Evolutionary conservation across 2,797 vertebrate genomes (phyloP).

Genomic region (Syndactyla subalaris): DNA sequence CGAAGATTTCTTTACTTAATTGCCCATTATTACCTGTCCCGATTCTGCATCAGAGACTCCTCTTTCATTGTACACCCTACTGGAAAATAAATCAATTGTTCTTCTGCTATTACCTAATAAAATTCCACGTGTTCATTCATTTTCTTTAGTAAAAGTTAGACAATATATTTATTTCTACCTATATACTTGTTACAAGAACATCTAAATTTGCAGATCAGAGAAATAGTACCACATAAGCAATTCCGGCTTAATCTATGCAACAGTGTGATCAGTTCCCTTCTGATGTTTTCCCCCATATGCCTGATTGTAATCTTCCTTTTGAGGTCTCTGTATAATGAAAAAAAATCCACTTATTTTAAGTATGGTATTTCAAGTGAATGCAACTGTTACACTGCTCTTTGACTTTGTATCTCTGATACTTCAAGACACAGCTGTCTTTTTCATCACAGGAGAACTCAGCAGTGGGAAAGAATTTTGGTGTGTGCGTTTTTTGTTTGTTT

Average conservation of each 20-base stretch:
- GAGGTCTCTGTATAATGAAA: neutral
- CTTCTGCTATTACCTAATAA: neutral
- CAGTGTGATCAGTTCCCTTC: neutral
- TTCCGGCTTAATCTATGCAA: neutral
- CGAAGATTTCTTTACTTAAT: neutral
- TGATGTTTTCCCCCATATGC: neutral
- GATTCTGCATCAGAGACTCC: neutral
- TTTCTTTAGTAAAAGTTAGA: neutral
- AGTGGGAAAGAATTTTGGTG: neutral
- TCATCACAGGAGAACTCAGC: neutral
- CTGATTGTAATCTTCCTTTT: neutral
- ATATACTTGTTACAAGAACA: fast-evolving
- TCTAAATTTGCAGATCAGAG: neutral
- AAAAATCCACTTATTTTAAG: neutral
- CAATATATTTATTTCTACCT: neutral
- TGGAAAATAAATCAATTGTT: neutral
- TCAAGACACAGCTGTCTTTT: neutral
- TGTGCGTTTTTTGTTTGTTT: neutral
- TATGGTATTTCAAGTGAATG: neutral
- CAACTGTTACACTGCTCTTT: neutral
- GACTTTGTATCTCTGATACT: neutral
- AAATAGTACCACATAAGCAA: neutral
- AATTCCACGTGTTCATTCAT: neutral
- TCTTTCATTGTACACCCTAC: neutral
- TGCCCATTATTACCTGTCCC: neutral